Conservation (phyloP, 1,140 invertebrate genomes). For the Metopolophium dirhodum region DNA sequence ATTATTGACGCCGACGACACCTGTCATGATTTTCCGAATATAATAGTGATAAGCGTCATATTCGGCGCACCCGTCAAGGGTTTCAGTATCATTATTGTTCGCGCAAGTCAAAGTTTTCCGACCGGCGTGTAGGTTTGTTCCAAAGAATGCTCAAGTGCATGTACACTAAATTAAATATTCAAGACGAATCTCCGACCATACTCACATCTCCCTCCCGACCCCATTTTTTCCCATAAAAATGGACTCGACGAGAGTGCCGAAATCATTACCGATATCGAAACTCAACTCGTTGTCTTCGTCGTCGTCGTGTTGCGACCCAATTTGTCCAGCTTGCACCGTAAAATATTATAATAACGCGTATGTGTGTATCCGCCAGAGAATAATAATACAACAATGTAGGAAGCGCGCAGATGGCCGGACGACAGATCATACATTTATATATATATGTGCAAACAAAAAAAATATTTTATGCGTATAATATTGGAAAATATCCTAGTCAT, state of each 20-base stretch:
- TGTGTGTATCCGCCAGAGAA: neutral
- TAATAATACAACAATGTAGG: neutral
- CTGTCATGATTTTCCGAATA: neutral
- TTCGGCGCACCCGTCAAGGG: neutral
- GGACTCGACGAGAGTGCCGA: neutral
- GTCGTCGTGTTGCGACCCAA: neutral
- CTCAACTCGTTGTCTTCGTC: neutral
- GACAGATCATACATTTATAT: neutral
- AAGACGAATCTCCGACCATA: too few species aligned
- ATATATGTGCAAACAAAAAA: neutral
- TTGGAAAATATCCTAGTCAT: constrained; percentile 14
- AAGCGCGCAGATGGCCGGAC: constrained; percentile 1
- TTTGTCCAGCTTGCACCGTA: neutral
- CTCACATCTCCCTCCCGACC: too few species aligned
- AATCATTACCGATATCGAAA: constrained; percentile 34
- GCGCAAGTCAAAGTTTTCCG: neutral
- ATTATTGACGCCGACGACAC: neutral
- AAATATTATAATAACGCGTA: constrained; percentile 1
- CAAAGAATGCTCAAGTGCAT: too few species aligned
- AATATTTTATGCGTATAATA: neutral
- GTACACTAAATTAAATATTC: too few species aligned
- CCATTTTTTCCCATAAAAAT: neutral
- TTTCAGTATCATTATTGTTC: neutral
- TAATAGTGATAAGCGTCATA: neutral
- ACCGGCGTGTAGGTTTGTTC: too few species aligned